Conservation (phyloP, 2,888 invertebrate genomes). For the Torymus aiolomorphi region DNA sequence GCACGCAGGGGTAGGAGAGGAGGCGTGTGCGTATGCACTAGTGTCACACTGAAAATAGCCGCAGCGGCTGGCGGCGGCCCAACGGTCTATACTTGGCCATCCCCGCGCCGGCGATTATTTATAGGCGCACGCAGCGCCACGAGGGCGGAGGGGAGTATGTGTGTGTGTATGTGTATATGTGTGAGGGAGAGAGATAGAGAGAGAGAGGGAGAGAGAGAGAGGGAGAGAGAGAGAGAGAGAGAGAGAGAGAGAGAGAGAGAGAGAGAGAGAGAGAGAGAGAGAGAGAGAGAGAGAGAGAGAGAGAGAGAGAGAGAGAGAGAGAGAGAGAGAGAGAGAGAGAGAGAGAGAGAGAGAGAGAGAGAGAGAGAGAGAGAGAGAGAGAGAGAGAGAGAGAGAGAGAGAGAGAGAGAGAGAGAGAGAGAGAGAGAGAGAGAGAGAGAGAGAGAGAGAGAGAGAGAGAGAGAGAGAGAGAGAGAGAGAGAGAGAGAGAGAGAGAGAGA, state of each 20-base stretch:
- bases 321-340: constrained; percentile 18
- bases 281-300: constrained; percentile 15
- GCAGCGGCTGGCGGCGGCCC: constrained; percentile 81
- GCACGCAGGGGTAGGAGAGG: neutral
- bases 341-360: constrained; percentile 17
- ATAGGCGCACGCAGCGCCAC: constrained; percentile 77
- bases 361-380: constrained; percentile 20
- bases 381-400: constrained; percentile 12
- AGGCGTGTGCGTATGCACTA: constrained; percentile 4
- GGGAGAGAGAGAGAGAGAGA: neutral
- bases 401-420: neutral
- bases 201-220: no score
- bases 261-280: constrained; percentile 18
- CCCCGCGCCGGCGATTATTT: constrained; percentile 81
- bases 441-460: no score
- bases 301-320: constrained; percentile 19
- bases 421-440: no score
- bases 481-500: neutral
- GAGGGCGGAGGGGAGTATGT: no score
- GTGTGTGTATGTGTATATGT: no score
- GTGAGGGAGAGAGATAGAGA: no score
- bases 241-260: constrained; percentile 22
- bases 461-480: no score
- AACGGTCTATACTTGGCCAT: constrained; percentile 94
- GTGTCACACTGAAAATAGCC: constrained; percentile 31